phyloP scores from a whole-genome alignment of 2,888 invertebrate species.

The Amphipoea oculea region DNA sequence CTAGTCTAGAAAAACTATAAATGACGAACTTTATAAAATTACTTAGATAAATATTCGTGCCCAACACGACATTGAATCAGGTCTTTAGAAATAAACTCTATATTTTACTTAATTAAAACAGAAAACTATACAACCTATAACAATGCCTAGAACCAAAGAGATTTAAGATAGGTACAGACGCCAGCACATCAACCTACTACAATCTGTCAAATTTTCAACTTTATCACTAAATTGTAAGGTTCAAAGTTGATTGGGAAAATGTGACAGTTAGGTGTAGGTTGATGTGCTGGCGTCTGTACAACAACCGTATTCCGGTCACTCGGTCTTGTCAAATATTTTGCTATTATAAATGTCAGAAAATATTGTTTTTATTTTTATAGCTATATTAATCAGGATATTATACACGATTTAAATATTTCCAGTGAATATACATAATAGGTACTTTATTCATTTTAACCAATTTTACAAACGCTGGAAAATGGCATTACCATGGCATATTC shows the following conservation, averaged over 20 bases:
- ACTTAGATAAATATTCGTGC: too few relatives aligned
- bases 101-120: not conserved
- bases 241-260: too few relatives aligned
- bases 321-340: constrained; percentile 10
- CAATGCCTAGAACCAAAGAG: too few relatives aligned
- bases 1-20: too few relatives aligned
- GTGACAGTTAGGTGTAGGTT: too few relatives aligned
- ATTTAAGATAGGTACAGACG: too few relatives aligned
- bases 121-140: not conserved
- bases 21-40: too few relatives aligned
- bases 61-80: not conserved
- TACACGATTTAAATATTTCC: not conserved
- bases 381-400: not conserved
- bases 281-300: too few relatives aligned
- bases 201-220: too few relatives aligned
- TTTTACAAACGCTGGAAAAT: constrained; percentile 65
- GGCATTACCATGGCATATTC: constrained; percentile 87
- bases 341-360: constrained; percentile 11
- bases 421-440: not conserved
- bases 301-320: not conserved
- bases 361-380: constrained; percentile 1
- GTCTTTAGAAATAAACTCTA: not conserved
- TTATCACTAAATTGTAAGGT: too few relatives aligned
- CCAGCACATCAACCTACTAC: too few relatives aligned
- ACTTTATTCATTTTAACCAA: not conserved